phyloP scores from a whole-genome alignment of 2,888 invertebrate species.

The Hyposoter didymator region DNA sequence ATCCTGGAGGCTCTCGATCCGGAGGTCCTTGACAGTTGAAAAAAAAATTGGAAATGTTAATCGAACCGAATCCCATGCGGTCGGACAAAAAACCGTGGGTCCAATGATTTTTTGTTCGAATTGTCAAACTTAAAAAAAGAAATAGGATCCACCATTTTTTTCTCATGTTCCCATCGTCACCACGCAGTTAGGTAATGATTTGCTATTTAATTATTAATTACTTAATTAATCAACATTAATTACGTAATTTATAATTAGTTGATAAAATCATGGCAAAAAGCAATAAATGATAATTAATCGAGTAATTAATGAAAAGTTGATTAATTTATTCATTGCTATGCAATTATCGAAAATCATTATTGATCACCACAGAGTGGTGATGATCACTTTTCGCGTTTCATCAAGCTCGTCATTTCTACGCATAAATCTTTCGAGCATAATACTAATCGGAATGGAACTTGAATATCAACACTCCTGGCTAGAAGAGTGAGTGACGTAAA shows the following conservation, averaged over 20 bases:
- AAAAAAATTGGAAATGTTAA: neutral
- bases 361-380: too few relatives aligned
- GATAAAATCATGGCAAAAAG: too few relatives aligned
- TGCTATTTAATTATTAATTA: neutral
- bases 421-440: constrained; percentile 44
- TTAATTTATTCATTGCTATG: too few relatives aligned
- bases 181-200: neutral
- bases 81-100: too few relatives aligned
- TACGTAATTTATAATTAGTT: too few relatives aligned
- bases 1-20: neutral
- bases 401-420: constrained; percentile 12
- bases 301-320: too few relatives aligned
- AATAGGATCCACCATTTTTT: neutral
- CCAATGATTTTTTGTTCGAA: neutral
- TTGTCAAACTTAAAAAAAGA: neutral
- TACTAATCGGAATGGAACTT: constrained; percentile 55
- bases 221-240: too few relatives aligned
- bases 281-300: too few relatives aligned
- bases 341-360: too few relatives aligned
- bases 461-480: constrained; percentile 39
- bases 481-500: constrained; percentile 26
- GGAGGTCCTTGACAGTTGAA: neutral
- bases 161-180: neutral
- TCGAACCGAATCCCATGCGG: neutral
- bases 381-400: neutral